Evolutionary conservation across 2,888 invertebrate genomes (phyloP).

Genomic region (Colletes collaris): DNA sequence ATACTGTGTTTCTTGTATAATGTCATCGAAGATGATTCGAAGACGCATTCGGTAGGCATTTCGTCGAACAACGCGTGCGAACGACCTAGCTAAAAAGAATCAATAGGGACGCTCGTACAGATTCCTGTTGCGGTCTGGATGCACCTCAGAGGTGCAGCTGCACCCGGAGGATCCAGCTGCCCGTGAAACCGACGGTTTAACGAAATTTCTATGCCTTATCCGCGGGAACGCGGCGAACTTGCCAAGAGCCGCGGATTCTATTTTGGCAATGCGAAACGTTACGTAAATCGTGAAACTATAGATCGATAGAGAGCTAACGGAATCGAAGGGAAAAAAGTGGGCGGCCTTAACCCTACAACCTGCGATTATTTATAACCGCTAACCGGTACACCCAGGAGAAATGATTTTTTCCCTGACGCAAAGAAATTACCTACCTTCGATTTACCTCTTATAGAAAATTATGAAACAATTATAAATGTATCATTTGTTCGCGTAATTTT

Average conservation of each 20-base stretch:
- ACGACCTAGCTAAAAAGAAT: conserved; percentile 76
- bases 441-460: too few species aligned
- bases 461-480: too few species aligned
- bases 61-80: conserved; percentile 66
- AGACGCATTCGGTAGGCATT: conserved; percentile 25
- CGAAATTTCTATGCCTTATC: conserved; percentile 18
- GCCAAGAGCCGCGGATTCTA: conserved; percentile 23
- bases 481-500: background rate
- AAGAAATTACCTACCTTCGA: too few species aligned
- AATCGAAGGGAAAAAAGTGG: background rate
- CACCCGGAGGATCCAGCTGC: conserved; percentile 36
- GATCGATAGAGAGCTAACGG: background rate
- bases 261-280: conserved; percentile 47
- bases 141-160: conserved; percentile 62
- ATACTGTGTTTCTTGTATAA: too few species aligned
- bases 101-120: conserved; percentile 72
- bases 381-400: too few species aligned
- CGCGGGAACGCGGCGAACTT: conserved; percentile 30
- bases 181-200: conserved; percentile 21
- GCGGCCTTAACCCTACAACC: background rate
- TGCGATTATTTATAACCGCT: too few species aligned
- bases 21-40: too few species aligned
- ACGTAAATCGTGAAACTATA: conserved; percentile 11
- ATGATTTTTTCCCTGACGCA: too few species aligned
- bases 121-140: conserved; percentile 69